phyloP scores from a whole-genome alignment of 2,797 vertebrate species.

The Sphenodon punctatus region DNA sequence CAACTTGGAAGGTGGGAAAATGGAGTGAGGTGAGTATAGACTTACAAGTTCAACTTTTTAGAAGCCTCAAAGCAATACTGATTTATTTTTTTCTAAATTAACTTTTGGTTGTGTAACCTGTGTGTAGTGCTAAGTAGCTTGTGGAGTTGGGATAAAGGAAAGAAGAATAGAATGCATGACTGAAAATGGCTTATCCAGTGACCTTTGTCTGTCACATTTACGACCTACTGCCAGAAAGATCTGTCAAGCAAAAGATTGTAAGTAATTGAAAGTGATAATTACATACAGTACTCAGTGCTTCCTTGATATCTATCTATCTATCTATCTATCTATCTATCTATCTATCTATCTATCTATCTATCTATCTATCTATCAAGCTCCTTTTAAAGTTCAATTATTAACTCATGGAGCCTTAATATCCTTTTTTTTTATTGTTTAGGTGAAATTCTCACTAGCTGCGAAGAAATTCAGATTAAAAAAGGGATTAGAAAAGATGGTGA shows the following conservation, averaged over 20 bases:
- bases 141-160: constrained; percentile 85
- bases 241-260: constrained; percentile 86
- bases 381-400: constrained; percentile 3
- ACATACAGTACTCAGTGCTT: constrained; percentile 2
- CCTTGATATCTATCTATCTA: background rate
- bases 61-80: background rate
- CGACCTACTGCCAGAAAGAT: constrained; percentile 83
- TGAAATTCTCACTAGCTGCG: constrained; percentile 85
- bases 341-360: too few species aligned
- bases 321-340: too few species aligned
- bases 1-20: constrained; percentile 86
- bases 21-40: constrained; percentile 85
- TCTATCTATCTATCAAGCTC: background rate
- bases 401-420: constrained; percentile 9
- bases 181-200: constrained; percentile 78
- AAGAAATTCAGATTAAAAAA: constrained; percentile 86
- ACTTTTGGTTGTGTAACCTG: constrained; percentile 3
- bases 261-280: constrained; percentile 64
- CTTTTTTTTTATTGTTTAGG: constrained; percentile 76
- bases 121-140: constrained; percentile 89
- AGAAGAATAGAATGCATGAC: constrained; percentile 86
- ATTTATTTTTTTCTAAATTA: constrained; percentile 18
- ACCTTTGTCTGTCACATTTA: constrained; percentile 82
- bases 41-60: background rate
- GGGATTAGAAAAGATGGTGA: constrained; percentile 87